phyloP scores from a whole-genome alignment of 2,888 invertebrate species.

The Nemotelus nigrinus region DNA sequence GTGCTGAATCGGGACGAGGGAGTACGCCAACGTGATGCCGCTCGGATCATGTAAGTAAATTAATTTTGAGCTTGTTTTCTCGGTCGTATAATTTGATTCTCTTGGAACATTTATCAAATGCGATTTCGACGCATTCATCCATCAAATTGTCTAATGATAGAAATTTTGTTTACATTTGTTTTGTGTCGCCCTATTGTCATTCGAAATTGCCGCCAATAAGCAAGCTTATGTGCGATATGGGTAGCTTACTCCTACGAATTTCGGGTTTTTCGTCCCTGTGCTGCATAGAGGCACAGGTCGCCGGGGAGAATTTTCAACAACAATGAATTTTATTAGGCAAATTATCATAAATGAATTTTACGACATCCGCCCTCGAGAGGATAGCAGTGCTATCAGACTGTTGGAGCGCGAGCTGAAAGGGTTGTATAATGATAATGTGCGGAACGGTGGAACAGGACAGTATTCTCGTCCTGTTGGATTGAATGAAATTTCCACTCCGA shows the following conservation, averaged over 20 bases:
- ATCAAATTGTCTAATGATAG: conserved; percentile 5
- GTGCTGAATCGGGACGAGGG: conserved; percentile 68
- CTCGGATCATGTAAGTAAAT: conserved; percentile 67
- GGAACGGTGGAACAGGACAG: neutral
- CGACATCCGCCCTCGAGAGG: too few species aligned
- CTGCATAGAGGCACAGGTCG: neutral
- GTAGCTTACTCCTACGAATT: too few species aligned
- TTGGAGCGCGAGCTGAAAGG: too few species aligned
- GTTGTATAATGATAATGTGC: too few species aligned
- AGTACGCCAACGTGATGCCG: conserved; percentile 67
- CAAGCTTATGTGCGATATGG: too few species aligned
- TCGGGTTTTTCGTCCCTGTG: too few species aligned
- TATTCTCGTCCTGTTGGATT: conserved; percentile 5
- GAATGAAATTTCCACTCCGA: conserved; percentile 20
- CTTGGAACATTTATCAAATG: neutral
- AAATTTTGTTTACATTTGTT: conserved; percentile 47
- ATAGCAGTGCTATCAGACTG: too few species aligned
- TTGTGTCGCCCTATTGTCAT: conserved; percentile 35
- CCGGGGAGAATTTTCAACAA: conserved; percentile 9
- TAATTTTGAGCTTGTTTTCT: neutral
- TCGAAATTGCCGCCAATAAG: neutral
- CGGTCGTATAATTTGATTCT: neutral
- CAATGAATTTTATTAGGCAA: conserved; percentile 17
- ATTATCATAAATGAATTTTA: conserved; percentile 22
- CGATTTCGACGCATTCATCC: conserved; percentile 4